Conservation (phyloP, 2,888 invertebrate genomes). For the Conops quadrifasciatus region DNA sequence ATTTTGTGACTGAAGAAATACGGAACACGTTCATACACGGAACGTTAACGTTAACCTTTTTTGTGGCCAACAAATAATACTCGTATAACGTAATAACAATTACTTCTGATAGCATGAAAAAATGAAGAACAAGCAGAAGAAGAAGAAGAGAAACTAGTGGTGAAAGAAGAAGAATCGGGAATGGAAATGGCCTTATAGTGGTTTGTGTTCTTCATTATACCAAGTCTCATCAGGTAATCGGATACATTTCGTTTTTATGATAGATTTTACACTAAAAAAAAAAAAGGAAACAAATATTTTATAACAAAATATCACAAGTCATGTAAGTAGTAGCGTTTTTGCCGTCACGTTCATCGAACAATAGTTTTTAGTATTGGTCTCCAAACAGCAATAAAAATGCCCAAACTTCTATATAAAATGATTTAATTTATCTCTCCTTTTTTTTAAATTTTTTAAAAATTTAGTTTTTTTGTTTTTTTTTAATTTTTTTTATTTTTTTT, state of each 20-base stretch:
- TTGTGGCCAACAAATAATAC: not conserved
- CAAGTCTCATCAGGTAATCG: not conserved
- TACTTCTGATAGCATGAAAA: not conserved
- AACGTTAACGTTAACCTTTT: not conserved
- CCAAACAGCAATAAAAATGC: not conserved
- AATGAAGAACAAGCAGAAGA: not conserved
- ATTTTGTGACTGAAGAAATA: conserved; percentile 15
- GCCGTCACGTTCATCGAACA: not conserved
- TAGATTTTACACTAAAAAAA: not conserved
- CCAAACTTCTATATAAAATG: not conserved
- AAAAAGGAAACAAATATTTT: not conserved
- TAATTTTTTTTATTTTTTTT: not conserved
- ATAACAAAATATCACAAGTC: no score
- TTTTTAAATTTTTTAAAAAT: not conserved
- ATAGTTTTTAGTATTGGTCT: not conserved
- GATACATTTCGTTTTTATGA: not conserved
- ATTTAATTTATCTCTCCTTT: not conserved
- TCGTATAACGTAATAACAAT: not conserved
- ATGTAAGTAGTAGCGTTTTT: no score
- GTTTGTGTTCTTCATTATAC: not conserved
- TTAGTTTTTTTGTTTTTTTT: conserved; percentile 1
- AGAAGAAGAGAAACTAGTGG: not conserved
- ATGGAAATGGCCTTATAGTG: not conserved
- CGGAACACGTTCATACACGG: conserved; percentile 6
- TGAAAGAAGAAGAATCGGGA: no score